A percentile compares a stretch with the other conserved stretches of the same genome.
phyloP scores from a whole-genome alignment of 2,797 vertebrate genomes.

The Hozukius guyotensis region DNA sequence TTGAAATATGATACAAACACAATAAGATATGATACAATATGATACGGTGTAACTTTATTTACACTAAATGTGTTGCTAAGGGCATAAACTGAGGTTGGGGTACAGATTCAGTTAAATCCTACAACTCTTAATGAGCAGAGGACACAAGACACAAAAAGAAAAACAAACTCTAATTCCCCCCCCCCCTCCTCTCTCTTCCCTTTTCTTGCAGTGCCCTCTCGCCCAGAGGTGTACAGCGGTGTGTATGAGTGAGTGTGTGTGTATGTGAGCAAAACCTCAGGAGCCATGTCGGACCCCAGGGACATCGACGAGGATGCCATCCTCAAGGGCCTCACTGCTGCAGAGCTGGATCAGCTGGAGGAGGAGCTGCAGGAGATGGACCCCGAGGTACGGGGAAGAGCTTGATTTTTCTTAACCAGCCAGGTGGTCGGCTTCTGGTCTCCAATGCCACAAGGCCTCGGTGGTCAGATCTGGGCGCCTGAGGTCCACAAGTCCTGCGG shows the following conservation, averaged over 20 bases:
- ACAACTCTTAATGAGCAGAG: background rate
- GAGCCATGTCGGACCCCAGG: conserved; percentile 90
- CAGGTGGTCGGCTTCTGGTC: background rate
- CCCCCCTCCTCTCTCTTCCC: background rate
- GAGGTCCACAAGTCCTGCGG: background rate
- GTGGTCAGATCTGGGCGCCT: background rate
- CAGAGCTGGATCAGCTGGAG: conserved; percentile 92
- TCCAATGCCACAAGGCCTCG: rapidly evolving
- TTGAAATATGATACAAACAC: too few relatives aligned
- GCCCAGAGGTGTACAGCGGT: conserved; percentile 56
- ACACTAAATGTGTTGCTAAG: background rate
- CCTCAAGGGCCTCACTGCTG: conserved; percentile 88
- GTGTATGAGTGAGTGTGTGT: conserved; percentile 67
- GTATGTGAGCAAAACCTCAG: conserved; percentile 62
- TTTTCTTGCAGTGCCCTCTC: conserved; percentile 49
- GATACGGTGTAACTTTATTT: background rate
- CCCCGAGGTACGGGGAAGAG: conserved; percentile 87
- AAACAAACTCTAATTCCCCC: background rate
- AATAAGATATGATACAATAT: background rate
- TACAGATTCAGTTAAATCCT: background rate
- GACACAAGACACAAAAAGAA: background rate
- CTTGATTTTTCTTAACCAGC: background rate
- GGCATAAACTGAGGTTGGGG: background rate
- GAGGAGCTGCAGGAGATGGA: conserved; percentile 94
- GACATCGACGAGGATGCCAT: conserved; percentile 97